Evolutionary conservation across 2,797 vertebrate species (phyloP).

Genomic region (Anisognathus igniventris): DNA sequence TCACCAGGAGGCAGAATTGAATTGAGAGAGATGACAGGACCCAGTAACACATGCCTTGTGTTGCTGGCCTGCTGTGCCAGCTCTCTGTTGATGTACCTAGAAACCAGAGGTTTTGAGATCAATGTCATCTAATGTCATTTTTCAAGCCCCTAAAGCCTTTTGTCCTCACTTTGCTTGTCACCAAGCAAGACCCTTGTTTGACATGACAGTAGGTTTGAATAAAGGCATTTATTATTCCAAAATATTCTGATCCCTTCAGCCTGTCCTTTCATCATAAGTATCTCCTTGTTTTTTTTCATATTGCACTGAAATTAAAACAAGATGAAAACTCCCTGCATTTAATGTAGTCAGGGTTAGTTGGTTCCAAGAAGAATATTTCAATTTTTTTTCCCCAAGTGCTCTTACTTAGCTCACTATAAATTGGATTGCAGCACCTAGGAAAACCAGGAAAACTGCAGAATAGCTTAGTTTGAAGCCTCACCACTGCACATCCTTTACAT

Average conservation of each 20-base stretch:
- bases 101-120: neutral
- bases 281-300: neutral
- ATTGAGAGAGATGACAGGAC: neutral
- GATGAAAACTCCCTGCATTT: neutral
- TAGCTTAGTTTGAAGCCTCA: constrained; percentile 33
- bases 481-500: neutral
- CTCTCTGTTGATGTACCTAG: neutral
- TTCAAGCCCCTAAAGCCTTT: constrained; percentile 32
- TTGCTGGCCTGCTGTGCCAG: neutral
- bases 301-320: neutral
- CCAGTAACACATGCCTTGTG: neutral
- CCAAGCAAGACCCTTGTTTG: neutral
- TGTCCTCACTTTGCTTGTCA: constrained; percentile 20
- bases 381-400: neutral
- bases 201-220: constrained; percentile 9
- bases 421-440: neutral
- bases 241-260: constrained; percentile 1
- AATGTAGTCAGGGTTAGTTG: neutral
- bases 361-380: neutral
- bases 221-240: constrained; percentile 18
- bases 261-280: neutral
- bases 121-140: constrained; percentile 10
- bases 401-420: neutral
- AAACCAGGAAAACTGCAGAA: neutral
- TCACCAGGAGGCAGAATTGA: neutral